A percentile compares a stretch with the other conserved stretches of the same genome.
Conservation (phyloP, 1,140 invertebrate species). For the Phocides pigmalion region DNA sequence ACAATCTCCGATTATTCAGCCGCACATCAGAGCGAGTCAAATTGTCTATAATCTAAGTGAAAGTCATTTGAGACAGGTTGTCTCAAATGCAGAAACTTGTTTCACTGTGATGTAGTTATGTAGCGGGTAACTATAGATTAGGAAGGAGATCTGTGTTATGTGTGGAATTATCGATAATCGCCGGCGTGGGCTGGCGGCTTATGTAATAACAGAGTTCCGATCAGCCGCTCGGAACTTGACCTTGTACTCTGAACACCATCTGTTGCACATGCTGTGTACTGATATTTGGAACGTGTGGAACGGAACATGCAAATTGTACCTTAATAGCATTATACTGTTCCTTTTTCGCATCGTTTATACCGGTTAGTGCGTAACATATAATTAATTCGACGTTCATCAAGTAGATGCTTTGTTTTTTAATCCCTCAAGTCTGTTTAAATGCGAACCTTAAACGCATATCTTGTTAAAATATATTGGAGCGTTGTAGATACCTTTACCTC, state of each 20-base stretch:
- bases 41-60: conserved; percentile 21
- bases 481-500: too few relatives aligned
- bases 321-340: too few relatives aligned
- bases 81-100: conserved; percentile 28
- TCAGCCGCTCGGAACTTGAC: conserved; percentile 62
- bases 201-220: conserved; percentile 60
- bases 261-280: conserved; percentile 29
- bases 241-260: conserved; percentile 54
- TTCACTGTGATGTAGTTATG: not conserved
- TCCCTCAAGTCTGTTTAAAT: too few relatives aligned
- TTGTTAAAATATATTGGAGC: too few relatives aligned
- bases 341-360: too few relatives aligned
- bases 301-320: not conserved
- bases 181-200: conserved; percentile 39
- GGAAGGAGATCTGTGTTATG: conserved; percentile 34
- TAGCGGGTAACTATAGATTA: conserved; percentile 17
- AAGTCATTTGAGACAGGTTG: conserved; percentile 25
- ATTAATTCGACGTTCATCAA: too few relatives aligned
- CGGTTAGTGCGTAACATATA: too few relatives aligned
- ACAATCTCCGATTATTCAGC: not conserved
- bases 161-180: conserved; percentile 31
- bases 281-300: conserved; percentile 7
- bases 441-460: too few relatives aligned
- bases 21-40: not conserved
- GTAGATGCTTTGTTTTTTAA: too few relatives aligned